Percentiles rank a stretch among this genome's conserved stretches.
Conservation (phyloP, 2,888 invertebrate genomes). For the Andrena dorsata region DNA sequence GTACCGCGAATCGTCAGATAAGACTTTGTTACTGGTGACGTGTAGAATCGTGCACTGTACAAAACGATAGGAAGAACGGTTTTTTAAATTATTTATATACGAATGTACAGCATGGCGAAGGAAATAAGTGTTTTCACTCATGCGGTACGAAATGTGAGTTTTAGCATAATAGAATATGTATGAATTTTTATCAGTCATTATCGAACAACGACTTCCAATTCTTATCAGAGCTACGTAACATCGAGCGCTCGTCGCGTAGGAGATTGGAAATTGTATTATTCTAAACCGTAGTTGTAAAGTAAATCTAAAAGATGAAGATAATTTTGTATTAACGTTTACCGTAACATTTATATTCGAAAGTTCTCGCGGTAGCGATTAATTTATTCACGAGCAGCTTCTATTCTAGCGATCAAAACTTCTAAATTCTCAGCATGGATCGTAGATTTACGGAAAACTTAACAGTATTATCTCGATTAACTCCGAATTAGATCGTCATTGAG, state of each 20-base stretch:
- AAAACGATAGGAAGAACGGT: not conserved
- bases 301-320: conserved; percentile 1
- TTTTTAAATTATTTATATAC: not conserved
- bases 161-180: conserved; percentile 27
- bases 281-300: not conserved
- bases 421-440: not conserved
- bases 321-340: conserved; percentile 31
- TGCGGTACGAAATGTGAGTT: not conserved
- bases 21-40: conserved; percentile 19
- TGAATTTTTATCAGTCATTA: conserved; percentile 7
- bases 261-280: conserved; percentile 1
- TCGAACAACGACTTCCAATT: conserved; percentile 10
- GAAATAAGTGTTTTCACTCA: not conserved
- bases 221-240: conserved; percentile 13
- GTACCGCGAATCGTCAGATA: conserved; percentile 7
- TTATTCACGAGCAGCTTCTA: conserved; percentile 17
- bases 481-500: not conserved
- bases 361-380: not conserved
- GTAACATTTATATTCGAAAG: conserved; percentile 19
- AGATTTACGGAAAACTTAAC: not conserved
- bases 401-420: conserved; percentile 2
- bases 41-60: conserved; percentile 16
- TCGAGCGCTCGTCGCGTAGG: not conserved
- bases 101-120: not conserved
- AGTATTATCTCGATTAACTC: not conserved